These are phyloP conservation scores for Zaprionus kolodkinae DNA, from an alignment of 1,140 invertebrate genomes.

Conservation along the genomic window DNA sequence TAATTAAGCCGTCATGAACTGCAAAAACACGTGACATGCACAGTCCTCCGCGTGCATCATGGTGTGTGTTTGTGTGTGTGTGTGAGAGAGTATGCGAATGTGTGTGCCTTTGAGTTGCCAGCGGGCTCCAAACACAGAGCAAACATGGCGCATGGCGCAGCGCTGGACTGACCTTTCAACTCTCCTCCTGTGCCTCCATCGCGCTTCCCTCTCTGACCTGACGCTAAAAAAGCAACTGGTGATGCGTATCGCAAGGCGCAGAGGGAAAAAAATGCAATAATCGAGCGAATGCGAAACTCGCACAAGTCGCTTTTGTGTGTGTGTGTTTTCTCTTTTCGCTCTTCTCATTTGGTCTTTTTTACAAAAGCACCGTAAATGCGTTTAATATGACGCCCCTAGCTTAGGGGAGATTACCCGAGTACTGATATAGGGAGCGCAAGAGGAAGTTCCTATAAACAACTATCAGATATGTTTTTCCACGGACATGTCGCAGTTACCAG, in stretches of 20 bases:
- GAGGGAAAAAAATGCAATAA: slow-evolving; percentile 45
- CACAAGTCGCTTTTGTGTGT: not conserved
- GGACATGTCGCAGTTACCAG: not conserved
- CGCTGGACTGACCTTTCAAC: slow-evolving; percentile 47
- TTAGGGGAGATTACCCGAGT: too few relatives aligned
- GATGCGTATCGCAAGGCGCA: slow-evolving; percentile 50
- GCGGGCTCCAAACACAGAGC: slow-evolving; percentile 43
- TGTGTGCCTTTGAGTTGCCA: slow-evolving; percentile 37
- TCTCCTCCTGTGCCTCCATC: not conserved
- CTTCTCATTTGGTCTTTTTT: slow-evolving; percentile 8
- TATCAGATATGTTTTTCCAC: not conserved
- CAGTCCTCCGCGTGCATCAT: slow-evolving; percentile 6
- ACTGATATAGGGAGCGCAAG: not conserved
- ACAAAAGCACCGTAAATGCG: slow-evolving; percentile 32
- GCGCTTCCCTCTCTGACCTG: not conserved
- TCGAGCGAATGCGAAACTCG: not conserved
- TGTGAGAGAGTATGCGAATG: slow-evolving; percentile 13
- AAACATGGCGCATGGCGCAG: slow-evolving; percentile 26
- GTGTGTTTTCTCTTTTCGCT: slow-evolving; percentile 9
- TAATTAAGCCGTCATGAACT: slow-evolving; percentile 70
- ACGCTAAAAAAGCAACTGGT: slow-evolving; percentile 62
- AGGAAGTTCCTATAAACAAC: not conserved
- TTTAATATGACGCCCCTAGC: slow-evolving; percentile 14
- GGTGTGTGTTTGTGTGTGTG: slow-evolving; percentile 14
- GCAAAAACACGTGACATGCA: slow-evolving; percentile 63